A percentile compares a stretch with the other conserved stretches of the same genome.
These are phyloP conservation scores for Dunckerocampus dactyliophorus DNA, from an alignment of 2,113 vertebrate genomes.

Conservation along the genomic window DNA sequence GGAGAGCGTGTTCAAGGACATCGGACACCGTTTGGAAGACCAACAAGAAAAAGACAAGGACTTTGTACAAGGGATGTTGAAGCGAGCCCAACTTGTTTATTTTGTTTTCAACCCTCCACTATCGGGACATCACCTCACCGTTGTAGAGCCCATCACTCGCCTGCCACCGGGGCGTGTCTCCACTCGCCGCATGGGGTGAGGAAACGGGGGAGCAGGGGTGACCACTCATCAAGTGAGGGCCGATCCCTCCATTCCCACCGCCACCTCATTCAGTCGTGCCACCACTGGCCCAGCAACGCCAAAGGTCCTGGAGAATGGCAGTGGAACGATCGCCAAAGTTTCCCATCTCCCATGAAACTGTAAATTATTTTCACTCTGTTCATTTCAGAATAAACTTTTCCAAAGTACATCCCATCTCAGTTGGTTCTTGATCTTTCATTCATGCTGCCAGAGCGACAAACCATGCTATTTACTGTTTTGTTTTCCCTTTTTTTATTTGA, in stretches of 20 bases:
- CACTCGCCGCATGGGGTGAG: constrained; percentile 65
- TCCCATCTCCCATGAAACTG: constrained; percentile 52
- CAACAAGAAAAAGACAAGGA: constrained; percentile 77
- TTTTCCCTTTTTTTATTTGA: too few relatives aligned
- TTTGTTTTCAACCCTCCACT: constrained; percentile 57
- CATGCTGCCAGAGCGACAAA: not conserved
- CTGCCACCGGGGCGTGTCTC: constrained; percentile 44
- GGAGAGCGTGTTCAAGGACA: constrained; percentile 67
- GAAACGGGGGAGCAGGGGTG: constrained; percentile 70
- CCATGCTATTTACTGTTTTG: too few relatives aligned
- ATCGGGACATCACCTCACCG: constrained; percentile 47
- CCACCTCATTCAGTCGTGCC: constrained; percentile 67
- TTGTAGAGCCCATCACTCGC: constrained; percentile 42
- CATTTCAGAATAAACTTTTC: constrained; percentile 81
- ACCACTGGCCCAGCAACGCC: constrained; percentile 69
- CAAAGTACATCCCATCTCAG: constrained; percentile 67
- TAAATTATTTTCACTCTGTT: constrained; percentile 73
- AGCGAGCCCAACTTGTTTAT: constrained; percentile 66
- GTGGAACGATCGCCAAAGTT: constrained; percentile 63
- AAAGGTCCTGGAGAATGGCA: constrained; percentile 66
- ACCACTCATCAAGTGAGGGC: constrained; percentile 77
- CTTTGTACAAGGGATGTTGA: constrained; percentile 75
- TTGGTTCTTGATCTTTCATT: constrained; percentile 56
- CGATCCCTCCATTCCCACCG: constrained; percentile 66
- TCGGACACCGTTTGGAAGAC: constrained; percentile 77